These are phyloP conservation scores for Hypercompe scribonia DNA, from an alignment of 2,888 invertebrate genomes.

Conservation along the genomic window DNA sequence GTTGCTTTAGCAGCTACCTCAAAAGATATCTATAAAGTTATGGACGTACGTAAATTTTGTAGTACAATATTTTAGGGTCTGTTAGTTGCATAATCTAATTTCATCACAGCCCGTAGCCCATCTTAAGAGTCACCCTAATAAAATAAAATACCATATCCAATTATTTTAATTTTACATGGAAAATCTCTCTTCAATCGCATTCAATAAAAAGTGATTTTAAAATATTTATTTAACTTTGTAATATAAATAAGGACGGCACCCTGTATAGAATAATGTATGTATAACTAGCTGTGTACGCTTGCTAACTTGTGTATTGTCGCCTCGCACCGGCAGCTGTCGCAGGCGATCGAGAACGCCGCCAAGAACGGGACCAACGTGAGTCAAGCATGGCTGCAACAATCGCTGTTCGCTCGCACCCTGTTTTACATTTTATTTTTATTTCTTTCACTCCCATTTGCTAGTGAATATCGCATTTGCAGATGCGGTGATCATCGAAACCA, in stretches of 20 bases:
- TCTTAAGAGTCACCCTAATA: too few relatives aligned
- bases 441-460: constrained; percentile 24
- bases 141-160: too few relatives aligned
- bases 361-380: constrained; percentile 89
- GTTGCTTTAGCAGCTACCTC: too few relatives aligned
- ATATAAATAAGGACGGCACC: background rate
- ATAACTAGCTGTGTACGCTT: constrained; percentile 69
- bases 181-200: too few relatives aligned
- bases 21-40: too few relatives aligned
- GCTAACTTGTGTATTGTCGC: constrained; percentile 83
- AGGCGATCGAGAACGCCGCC: constrained; percentile 91
- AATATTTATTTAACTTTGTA: background rate
- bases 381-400: constrained; percentile 73
- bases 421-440: constrained; percentile 18
- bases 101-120: too few relatives aligned
- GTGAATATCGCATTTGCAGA: constrained; percentile 11
- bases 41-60: too few relatives aligned
- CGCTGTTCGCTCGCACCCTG: constrained; percentile 42
- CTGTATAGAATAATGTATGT: constrained; percentile 39
- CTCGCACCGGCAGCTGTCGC: constrained; percentile 82
- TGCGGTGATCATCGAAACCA: background rate
- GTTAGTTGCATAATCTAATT: too few relatives aligned
- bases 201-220: background rate
- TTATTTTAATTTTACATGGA: too few relatives aligned
- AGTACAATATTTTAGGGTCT: too few relatives aligned